Base-by-base conservation (phyloP, 1,140 invertebrate species). In the Drosophila bocqueti region DNA sequence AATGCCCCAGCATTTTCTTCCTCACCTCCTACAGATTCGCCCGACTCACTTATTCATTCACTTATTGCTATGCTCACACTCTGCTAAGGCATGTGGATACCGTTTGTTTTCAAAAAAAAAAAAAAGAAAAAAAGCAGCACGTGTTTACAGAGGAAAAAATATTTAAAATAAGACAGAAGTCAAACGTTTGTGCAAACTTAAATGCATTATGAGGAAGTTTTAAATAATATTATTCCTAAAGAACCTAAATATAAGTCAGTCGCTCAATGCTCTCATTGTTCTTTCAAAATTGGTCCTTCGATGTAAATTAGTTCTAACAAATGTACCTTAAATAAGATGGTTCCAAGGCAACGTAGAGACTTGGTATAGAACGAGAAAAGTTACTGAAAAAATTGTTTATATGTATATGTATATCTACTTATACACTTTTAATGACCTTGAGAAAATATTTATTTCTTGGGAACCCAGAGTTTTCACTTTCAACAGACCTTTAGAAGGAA, bases 61-160 rank as follows among this genome's bases (percentile, higher is more conserved):
- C 52, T 72, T 72, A 59, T 71, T 49, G 50, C 49, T 55, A 24
- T 57, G 49, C 45, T 72, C 55, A 50, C 36, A 60, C 38, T 50
- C 26, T 21, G 49, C 13, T 50, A 68, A 61, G 75, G 73, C 49
- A 77, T 77, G 75, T 66, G 55, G 55, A 60, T 77, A 34, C 74
- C 75, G 63, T 57, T 77, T 50, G 62, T 59, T 77, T 77, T 54
- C 43, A 40, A 49, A 59, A 43, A 52, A 10, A 0, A 52, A 50
- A 43, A 38, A 7, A 46, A n/a, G n/a, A 11, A 11, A 72, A 43
- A 54, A 10, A 52, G 4, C 43, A 61, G 74, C 64, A 77, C 75
- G 74, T 77, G 74, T 57, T 11, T 67, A 77, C 65, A 77, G 38
- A 13, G 29, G 1, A 54, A 62, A 11, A 34, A 24, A 62, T 10